These are phyloP conservation scores for Leptobrachium leishanense DNA, from an alignment of 2,113 vertebrate genomes.

Conservation along the genomic window DNA sequence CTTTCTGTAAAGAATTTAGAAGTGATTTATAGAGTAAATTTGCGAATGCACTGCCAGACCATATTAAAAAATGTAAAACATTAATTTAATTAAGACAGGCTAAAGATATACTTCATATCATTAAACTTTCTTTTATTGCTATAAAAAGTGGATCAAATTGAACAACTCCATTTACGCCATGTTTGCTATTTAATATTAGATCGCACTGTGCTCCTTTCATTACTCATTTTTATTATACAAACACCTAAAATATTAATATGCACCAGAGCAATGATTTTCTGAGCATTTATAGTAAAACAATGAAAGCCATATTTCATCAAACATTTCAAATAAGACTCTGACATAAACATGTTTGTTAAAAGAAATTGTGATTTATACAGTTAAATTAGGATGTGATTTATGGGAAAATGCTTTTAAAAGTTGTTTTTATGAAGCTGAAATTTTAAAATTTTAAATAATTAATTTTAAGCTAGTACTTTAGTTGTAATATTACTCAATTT, in stretches of 20 bases:
- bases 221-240: neutral
- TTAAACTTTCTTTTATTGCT: slow-evolving; percentile 9
- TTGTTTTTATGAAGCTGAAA: too few species aligned
- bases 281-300: neutral
- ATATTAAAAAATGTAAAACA: too few species aligned
- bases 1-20: too few species aligned
- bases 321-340: neutral
- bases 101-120: neutral
- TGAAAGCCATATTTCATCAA: neutral
- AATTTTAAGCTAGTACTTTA: too few species aligned
- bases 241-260: neutral
- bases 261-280: slow-evolving; percentile 1
- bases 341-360: neutral
- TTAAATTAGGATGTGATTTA: too few species aligned
- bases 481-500: too few species aligned
- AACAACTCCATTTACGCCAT: neutral
- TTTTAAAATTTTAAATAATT: too few species aligned
- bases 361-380: neutral
- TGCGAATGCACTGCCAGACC: too few species aligned
- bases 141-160: neutral
- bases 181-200: neutral
- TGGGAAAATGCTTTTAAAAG: too few species aligned
- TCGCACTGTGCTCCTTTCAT: neutral
- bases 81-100: too few species aligned
- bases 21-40: too few species aligned